phyloP scores from a whole-genome alignment of 2,797 vertebrate genomes.

The Rachycentron canadum region DNA sequence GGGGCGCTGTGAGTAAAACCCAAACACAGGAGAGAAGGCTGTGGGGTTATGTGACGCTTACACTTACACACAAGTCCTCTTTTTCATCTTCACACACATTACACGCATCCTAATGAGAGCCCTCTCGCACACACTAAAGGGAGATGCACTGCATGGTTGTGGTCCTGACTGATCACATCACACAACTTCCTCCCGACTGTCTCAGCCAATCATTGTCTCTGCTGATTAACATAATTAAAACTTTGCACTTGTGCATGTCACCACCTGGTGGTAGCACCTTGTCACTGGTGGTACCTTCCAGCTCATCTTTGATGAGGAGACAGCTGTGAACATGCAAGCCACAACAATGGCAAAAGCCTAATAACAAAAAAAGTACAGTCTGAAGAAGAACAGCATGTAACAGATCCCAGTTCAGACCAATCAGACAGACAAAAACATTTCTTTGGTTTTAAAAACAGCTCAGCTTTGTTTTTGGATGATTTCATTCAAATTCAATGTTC shows the following conservation, averaged over 20 bases:
- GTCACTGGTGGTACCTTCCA: conserved; percentile 70
- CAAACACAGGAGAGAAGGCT: conserved; percentile 46
- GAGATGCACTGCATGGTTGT: conserved; percentile 26
- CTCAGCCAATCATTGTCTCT: conserved; percentile 38
- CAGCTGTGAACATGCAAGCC: not conserved
- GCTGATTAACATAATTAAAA: conserved; percentile 82
- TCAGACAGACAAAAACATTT: not conserved
- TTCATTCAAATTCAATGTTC: not conserved
- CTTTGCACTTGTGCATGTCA: conserved; percentile 84
- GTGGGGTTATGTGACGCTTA: conserved; percentile 32
- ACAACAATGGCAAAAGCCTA: not conserved
- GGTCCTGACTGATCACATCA: conserved; percentile 26
- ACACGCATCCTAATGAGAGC: not conserved
- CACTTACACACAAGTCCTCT: not conserved
- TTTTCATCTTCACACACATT: not conserved
- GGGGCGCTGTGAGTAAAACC: conserved; percentile 50
- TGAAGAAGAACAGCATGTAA: not conserved
- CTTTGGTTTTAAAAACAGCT: conserved; percentile 1
- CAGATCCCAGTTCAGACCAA: not conserved
- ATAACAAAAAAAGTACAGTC: not conserved
- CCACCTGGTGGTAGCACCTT: conserved; percentile 85
- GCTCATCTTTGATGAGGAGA: conserved; percentile 29
- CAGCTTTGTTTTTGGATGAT: conserved; percentile 1
- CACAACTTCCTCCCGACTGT: not conserved
- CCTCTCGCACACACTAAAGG: conserved; percentile 17